Conservation (phyloP, 2,113 vertebrate genomes). For the Anguilla japonica region DNA sequence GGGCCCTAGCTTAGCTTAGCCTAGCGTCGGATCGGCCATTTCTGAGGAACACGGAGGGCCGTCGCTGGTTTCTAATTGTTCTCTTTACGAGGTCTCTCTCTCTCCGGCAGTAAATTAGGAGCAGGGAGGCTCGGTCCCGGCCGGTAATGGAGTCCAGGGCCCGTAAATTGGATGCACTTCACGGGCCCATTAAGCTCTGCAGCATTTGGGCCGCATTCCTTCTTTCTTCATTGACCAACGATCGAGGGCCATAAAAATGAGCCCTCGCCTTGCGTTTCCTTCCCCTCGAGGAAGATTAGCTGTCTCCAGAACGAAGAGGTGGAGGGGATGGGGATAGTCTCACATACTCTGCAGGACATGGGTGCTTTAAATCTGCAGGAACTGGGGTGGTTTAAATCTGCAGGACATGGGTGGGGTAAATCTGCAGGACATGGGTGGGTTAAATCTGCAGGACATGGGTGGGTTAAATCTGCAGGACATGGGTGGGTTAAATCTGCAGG, state of each 20-base stretch:
- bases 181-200: constrained; percentile 62
- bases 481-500: too few relatives aligned
- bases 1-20: too few relatives aligned
- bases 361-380: too few relatives aligned
- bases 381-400: too few relatives aligned
- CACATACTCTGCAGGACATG: constrained; percentile 27
- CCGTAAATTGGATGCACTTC: constrained; percentile 63
- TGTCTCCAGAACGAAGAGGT: constrained; percentile 50
- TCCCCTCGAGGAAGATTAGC: constrained; percentile 64
- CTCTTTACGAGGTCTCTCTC: constrained; percentile 61
- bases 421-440: too few relatives aligned
- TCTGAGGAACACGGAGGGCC: constrained; percentile 16
- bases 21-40: background rate
- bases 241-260: constrained; percentile 59
- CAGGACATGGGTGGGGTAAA: too few relatives aligned
- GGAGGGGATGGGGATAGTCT: constrained; percentile 22
- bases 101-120: constrained; percentile 43
- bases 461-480: too few relatives aligned
- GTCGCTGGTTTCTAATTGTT: constrained; percentile 37
- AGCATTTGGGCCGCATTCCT: constrained; percentile 53
- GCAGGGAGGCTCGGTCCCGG: constrained; percentile 53
- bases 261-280: constrained; percentile 52
- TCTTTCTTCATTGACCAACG: constrained; percentile 51
- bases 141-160: constrained; percentile 42
- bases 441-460: too few relatives aligned